Evolutionary conservation across 1,140 invertebrate genomes (phyloP).

Genomic region (Adelges cooleyi): DNA sequence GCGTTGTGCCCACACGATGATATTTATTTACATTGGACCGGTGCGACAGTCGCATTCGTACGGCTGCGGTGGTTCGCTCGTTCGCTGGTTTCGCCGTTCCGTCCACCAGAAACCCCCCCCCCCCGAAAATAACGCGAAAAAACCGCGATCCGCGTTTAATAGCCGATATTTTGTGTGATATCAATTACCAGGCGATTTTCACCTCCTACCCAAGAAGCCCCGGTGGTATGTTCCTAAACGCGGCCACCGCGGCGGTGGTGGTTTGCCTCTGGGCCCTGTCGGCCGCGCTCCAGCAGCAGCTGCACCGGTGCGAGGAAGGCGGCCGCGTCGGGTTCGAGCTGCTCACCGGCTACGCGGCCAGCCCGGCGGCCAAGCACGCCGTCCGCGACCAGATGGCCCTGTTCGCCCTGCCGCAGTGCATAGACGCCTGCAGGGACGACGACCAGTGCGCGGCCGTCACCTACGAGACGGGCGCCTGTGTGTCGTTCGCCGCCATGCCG

Average conservation of each 20-base stretch:
- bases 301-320: neutral
- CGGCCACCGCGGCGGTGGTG: neutral
- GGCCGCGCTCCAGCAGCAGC: neutral
- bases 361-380: constrained; percentile 64
- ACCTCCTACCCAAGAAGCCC: no score
- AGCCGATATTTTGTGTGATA: no score
- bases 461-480: constrained; percentile 87
- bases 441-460: constrained; percentile 77
- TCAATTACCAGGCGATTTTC: no score
- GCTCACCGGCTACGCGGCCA: constrained; percentile 79
- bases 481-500: constrained; percentile 75
- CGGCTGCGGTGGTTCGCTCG: no score
- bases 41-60: no score
- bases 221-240: neutral
- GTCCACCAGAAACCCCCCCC: neutral
- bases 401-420: constrained; percentile 78
- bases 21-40: neutral
- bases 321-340: constrained; percentile 81
- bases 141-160: neutral
- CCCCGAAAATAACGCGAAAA: neutral
- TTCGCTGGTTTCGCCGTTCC: neutral
- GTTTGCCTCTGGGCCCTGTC: neutral
- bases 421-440: constrained; percentile 75
- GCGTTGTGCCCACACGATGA: neutral
- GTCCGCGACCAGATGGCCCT: constrained; percentile 77